Conservation (phyloP, 2,888 invertebrate species). For the Thymelicus lineola region DNA sequence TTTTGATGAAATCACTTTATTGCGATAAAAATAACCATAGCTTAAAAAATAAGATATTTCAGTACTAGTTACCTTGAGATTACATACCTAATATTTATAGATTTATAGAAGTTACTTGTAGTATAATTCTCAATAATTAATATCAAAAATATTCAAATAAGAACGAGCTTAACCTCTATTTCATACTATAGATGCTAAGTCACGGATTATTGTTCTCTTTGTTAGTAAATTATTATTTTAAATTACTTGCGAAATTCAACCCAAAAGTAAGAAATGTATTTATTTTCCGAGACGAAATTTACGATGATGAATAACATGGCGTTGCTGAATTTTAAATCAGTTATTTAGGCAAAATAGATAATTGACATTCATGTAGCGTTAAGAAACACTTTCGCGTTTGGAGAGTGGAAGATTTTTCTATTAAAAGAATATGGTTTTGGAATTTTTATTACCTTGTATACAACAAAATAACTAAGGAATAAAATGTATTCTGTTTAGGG, state of each 20-base stretch:
- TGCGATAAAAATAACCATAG: too few relatives aligned
- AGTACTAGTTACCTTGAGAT: too few relatives aligned
- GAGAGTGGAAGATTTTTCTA: conserved; percentile 27
- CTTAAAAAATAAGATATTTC: too few relatives aligned
- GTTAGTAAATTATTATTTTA: conserved; percentile 6
- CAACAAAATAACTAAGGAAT: too few relatives aligned
- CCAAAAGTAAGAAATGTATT: conserved; percentile 3
- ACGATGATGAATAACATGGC: conserved; percentile 13
- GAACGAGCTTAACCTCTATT: too few relatives aligned
- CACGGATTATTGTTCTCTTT: not conserved
- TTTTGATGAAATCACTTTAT: too few relatives aligned
- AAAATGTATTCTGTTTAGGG: too few relatives aligned
- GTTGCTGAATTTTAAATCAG: conserved; percentile 24
- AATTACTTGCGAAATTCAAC: not conserved
- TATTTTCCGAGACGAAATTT: conserved; percentile 19
- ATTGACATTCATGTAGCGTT: conserved; percentile 34
- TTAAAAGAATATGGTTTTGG: conserved; percentile 13
- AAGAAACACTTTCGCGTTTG: conserved; percentile 34
- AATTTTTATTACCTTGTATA: conserved; percentile 17
- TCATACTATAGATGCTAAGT: not conserved
- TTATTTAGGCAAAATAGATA: conserved; percentile 31
- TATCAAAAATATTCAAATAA: too few relatives aligned
- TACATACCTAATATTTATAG: too few relatives aligned
- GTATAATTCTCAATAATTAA: too few relatives aligned
- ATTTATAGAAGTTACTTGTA: too few relatives aligned